Evolutionary conservation across 2,113 vertebrate species (phyloP).

Genomic region (Heteronetta atricapilla): DNA sequence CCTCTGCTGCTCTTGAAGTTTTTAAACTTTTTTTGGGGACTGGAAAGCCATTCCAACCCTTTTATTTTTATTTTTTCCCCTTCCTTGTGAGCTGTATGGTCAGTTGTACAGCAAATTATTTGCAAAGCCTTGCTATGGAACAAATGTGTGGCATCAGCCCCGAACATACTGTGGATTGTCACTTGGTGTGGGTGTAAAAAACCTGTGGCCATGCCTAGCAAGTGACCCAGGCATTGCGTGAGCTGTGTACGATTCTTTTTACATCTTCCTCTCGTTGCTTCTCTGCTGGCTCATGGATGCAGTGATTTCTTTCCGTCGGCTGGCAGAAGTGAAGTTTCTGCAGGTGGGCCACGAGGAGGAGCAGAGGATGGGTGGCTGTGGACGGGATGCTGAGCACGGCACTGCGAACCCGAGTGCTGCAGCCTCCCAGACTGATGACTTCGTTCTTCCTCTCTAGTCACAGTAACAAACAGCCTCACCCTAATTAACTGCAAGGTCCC

Average conservation of each 20-base stretch:
- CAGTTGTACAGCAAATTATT: rapidly evolving
- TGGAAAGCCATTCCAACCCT: not conserved
- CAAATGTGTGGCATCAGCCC: rapidly evolving
- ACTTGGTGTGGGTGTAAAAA: not conserved
- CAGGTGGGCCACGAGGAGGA: not conserved
- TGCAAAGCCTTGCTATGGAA: not conserved
- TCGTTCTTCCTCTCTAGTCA: not conserved
- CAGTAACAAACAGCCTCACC: not conserved
- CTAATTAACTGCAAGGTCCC: not conserved
- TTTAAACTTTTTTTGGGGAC: not conserved
- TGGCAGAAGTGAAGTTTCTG: not conserved
- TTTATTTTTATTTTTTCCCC: not conserved
- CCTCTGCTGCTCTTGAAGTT: not conserved
- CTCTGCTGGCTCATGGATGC: not conserved
- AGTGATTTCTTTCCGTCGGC: rapidly evolving
- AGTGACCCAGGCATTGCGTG: rapidly evolving
- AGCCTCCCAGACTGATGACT: not conserved
- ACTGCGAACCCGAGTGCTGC: rapidly evolving
- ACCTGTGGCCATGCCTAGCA: rapidly evolving
- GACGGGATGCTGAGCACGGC: not conserved
- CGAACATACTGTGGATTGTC: no score
- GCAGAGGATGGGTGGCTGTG: not conserved
- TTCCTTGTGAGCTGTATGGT: not conserved
- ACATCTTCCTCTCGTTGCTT: rapidly evolving
- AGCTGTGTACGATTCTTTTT: rapidly evolving